These are phyloP conservation scores for Polypterus bichir DNA, from an alignment of 2,113 vertebrate species.

Conservation along the genomic window DNA sequence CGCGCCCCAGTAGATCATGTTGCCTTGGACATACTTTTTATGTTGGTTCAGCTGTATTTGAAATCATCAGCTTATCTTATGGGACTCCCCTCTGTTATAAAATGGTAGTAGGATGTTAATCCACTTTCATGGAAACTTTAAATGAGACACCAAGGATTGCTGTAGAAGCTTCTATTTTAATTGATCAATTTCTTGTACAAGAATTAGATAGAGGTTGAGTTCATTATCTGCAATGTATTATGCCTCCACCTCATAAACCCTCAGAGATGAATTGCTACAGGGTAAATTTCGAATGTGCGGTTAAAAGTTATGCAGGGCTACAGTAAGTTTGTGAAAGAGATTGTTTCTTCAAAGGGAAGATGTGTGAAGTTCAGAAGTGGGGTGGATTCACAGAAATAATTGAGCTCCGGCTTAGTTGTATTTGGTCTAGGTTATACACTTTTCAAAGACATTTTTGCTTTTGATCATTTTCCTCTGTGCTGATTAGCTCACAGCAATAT, in stretches of 20 bases:
- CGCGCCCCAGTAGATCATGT: constrained; percentile 14
- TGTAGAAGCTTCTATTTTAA: constrained; percentile 38
- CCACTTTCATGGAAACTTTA: constrained; percentile 36
- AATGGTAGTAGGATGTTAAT: constrained; percentile 44
- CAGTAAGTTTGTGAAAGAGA: constrained; percentile 20
- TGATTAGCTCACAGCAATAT: too few species aligned
- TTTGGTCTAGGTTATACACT: too few species aligned
- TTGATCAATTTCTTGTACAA: constrained; percentile 48
- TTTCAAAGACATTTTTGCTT: too few species aligned
- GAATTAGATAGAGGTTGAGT: constrained; percentile 43
- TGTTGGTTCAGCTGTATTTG: constrained; percentile 29
- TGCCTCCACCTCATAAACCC: constrained; percentile 29
- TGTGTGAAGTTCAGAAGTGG: constrained; percentile 4
- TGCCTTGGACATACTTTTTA: constrained; percentile 22
- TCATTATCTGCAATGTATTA: constrained; percentile 42
- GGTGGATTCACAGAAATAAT: too few species aligned
- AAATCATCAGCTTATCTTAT: constrained; percentile 29
- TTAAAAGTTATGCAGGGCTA: constrained; percentile 25
- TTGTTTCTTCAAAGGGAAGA: constrained; percentile 24
- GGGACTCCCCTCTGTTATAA: constrained; percentile 41
- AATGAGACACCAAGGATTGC: constrained; percentile 53
- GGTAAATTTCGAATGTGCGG: constrained; percentile 22
- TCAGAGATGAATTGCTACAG: constrained; percentile 30
- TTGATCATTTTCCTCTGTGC: too few species aligned
- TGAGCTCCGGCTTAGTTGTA: too few species aligned